Conservation (phyloP, 1,140 invertebrate species). For the Trinorchestia longiramus region DNA sequence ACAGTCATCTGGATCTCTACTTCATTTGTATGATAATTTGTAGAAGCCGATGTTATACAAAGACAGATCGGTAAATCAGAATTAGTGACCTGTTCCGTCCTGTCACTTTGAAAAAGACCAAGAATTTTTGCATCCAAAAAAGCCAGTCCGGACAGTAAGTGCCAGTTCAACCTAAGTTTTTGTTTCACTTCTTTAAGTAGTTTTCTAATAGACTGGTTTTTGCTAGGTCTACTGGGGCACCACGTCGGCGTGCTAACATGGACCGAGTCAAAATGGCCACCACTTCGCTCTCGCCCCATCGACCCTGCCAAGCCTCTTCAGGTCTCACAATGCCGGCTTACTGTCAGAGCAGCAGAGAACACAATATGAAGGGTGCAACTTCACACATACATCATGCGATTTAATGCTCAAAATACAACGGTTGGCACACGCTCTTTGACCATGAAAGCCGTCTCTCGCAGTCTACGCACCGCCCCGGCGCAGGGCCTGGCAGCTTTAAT, state of each 20-base stretch:
- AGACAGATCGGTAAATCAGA: no score
- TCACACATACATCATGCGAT: neutral
- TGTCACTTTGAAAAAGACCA: no score
- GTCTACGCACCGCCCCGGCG: neutral
- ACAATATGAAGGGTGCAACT: neutral
- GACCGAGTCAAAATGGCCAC: neutral
- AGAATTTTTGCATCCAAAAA: no score
- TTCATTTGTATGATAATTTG: no score
- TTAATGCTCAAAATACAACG: neutral
- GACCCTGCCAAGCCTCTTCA: neutral
- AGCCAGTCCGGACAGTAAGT: no score
- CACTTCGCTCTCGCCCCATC: neutral
- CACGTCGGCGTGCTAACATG: neutral
- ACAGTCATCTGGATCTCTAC: no score
- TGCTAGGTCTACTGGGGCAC: neutral
- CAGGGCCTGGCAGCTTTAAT: neutral
- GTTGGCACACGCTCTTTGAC: neutral
- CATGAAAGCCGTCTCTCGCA: neutral
- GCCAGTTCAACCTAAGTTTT: no score
- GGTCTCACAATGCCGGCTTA: neutral
- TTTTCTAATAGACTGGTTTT: neutral
- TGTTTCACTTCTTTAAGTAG: neutral
- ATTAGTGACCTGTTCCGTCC: no score
- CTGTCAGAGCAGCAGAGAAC: neutral
- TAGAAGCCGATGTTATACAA: no score